Evolutionary conservation across 2,888 invertebrate species (phyloP), one percentile per base, ranked within the genome.

Genomic region (Ophion ventricosus): DNA sequence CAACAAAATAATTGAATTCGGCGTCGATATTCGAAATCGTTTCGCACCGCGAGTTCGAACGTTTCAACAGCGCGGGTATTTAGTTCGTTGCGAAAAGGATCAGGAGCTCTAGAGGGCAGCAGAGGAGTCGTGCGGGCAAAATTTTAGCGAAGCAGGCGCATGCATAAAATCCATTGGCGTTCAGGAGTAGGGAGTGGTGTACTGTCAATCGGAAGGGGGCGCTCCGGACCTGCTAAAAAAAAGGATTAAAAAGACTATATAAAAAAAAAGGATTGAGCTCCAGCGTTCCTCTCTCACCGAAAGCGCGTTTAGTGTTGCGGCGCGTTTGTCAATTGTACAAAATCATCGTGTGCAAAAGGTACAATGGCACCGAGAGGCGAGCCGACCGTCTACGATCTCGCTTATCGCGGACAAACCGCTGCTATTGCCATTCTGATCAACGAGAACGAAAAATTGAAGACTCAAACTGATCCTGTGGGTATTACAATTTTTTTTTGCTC

Each of bases 341-440:
- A 82, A 85, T 82, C 80, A 85, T 80, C 79, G 84, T 25, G 80
- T 66, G 66, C 77, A 67, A 82, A 43, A 63, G 57, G 64, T 40
- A 76, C 67, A 86, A 89, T 89, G 89, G 84, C 87, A 74, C 86
- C 85, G 64, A 83, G 81, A 74, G 87, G 88, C 26, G 88, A 88
- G 61, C 86, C 85, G 49, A 94, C 94, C 29, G 92, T 95, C 8
- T 95, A 95, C 88, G 96, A 96, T 93, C 94, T 95, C 84, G 97
- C 97, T 0, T 96, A 96, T 90, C 96, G 95, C 91, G 97, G 97
- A 8, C 96, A 96, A 92, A 95, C 94, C 85, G 95, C 95, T 83
- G 94, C 95, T 89, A 94, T 97, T 0, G 96, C 95, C 93, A 94
- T 94, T 26, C 94, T 95, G 91, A 91, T 97, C 43, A 94, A 95